Conservation (phyloP, 2,113 vertebrate species). For the Suncus etruscus region DNA sequence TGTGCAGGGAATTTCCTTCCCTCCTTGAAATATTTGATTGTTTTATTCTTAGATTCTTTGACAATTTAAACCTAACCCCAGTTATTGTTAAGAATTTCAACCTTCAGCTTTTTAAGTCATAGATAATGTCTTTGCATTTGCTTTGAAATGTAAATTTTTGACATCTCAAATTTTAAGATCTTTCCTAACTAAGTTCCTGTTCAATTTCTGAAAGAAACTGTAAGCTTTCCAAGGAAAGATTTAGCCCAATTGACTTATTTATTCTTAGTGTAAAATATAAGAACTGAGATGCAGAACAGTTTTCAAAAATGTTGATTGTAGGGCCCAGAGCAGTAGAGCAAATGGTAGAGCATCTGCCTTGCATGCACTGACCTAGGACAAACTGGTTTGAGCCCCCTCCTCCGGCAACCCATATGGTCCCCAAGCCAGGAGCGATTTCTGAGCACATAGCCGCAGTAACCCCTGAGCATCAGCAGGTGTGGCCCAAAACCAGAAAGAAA, state of each 20-base stretch:
- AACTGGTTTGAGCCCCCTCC: no score
- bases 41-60: neutral
- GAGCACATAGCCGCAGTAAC: no score
- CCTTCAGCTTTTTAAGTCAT: conserved; percentile 39
- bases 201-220: conserved; percentile 31
- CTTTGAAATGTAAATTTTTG: conserved; percentile 45
- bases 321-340: no score
- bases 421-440: no score
- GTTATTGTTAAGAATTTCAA: neutral
- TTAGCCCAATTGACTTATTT: neutral
- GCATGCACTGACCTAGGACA: no score
- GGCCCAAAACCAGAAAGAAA: no score
- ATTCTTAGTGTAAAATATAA: neutral
- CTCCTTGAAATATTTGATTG: neutral
- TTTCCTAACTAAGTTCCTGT: neutral
- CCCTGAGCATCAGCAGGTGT: no score
- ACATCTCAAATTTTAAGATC: conserved; percentile 24
- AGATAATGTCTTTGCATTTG: neutral
- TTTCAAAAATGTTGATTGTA: neutral
- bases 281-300: neutral
- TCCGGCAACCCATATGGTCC: no score
- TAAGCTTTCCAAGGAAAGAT: neutral
- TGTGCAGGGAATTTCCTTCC: neutral
- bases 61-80: neutral
- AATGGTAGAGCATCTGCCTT: no score